Conservation (phyloP, 2,888 invertebrate genomes). For the Leucophenga maculata region DNA sequence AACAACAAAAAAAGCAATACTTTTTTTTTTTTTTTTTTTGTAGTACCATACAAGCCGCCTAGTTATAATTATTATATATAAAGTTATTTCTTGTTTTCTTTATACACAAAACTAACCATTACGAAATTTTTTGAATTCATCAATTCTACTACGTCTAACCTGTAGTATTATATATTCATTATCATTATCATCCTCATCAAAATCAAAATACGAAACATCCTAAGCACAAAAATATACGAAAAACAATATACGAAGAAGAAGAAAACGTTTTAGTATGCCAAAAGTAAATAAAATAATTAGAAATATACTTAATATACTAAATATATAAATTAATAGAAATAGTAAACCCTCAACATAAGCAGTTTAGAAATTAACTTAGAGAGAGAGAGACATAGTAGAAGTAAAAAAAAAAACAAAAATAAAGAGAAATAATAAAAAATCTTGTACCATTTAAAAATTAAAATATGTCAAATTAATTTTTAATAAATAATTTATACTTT, state of each 20-base stretch:
- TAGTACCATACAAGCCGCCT: no score
- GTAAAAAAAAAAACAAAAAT: constrained; percentile 35
- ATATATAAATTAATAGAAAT: neutral
- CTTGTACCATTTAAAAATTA: constrained; percentile 21
- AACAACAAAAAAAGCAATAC: no score
- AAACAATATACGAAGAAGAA: neutral
- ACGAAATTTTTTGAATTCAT: constrained; percentile 37
- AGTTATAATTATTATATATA: no score
- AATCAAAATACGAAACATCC: constrained; percentile 70
- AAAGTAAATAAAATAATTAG: constrained; percentile 9
- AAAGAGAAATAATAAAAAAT: constrained; percentile 18
- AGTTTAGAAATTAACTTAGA: neutral
- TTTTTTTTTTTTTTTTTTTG: no score
- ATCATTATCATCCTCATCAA: constrained; percentile 67
- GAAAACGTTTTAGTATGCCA: neutral
- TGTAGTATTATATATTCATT: constrained; percentile 72
- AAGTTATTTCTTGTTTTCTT: neutral
- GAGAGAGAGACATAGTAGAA: neutral
- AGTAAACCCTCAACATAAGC: neutral
- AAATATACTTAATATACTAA: neutral
- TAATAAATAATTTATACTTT: constrained; percentile 27
- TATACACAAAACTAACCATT: constrained; percentile 43
- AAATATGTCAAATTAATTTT: constrained; percentile 36
- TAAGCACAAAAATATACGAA: constrained; percentile 46
- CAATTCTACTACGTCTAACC: constrained; percentile 67